Evolutionary conservation across 2,797 vertebrate species (phyloP).

Genomic region (Pipistrellus nathusii): DNA sequence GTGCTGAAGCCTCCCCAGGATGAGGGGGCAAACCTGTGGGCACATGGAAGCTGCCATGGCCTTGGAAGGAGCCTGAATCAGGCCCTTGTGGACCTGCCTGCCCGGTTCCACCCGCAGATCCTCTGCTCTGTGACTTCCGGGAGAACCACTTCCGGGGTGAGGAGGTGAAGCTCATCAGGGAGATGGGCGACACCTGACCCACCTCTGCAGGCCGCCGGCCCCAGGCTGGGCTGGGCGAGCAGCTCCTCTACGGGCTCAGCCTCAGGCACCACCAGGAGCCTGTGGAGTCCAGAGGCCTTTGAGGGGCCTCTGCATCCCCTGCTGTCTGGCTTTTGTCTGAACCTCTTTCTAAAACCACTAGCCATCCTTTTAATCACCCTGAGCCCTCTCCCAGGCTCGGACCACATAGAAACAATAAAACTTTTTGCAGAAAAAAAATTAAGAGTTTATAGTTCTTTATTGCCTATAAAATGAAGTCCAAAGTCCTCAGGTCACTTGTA

Average conservation of each 20-base stretch:
- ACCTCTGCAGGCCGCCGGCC: neutral
- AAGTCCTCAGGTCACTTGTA: neutral
- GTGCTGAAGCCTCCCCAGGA: too few relatives aligned
- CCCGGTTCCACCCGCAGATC: neutral
- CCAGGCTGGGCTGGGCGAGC: too few relatives aligned
- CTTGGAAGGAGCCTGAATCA: neutral
- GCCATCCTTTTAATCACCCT: neutral
- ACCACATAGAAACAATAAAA: neutral
- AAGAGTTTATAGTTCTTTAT: neutral
- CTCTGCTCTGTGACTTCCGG: neutral
- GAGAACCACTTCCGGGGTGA: neutral
- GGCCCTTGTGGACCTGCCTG: neutral
- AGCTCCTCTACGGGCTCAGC: too few relatives aligned
- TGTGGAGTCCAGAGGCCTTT: neutral
- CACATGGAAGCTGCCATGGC: accelerated
- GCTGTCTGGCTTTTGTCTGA: neutral
- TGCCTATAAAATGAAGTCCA: neutral
- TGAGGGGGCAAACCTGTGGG: neutral
- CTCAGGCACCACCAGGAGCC: neutral
- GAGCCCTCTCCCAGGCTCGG: neutral
- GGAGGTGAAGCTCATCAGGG: neutral
- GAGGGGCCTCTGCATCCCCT: neutral
- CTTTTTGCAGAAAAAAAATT: neutral
- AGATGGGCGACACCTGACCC: neutral
- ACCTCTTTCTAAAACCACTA: neutral